Conservation (phyloP, 2,113 vertebrate species). For the Illadopsis cleaveri region DNA sequence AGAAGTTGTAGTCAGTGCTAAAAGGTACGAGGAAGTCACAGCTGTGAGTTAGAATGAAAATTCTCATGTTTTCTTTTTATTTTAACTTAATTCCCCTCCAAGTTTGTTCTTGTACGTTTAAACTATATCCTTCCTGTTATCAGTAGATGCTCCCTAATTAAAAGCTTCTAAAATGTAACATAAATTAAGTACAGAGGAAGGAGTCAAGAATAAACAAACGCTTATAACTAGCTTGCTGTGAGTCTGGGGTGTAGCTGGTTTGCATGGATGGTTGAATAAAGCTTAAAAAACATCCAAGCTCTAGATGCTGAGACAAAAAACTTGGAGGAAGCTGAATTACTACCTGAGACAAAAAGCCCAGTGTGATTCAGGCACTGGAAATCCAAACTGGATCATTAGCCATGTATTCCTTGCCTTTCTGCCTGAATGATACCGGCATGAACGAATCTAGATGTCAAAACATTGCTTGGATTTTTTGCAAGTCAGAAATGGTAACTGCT, state of each 20-base stretch:
- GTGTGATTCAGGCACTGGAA: not conserved
- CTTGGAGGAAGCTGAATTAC: not conserved
- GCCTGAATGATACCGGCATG: not conserved
- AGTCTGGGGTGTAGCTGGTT: constrained; percentile 54
- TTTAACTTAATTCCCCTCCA: constrained; percentile 8
- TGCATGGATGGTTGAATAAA: constrained; percentile 67
- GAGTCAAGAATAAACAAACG: constrained; percentile 56
- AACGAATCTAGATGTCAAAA: not conserved
- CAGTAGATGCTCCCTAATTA: constrained; percentile 67
- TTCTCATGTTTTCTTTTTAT: not conserved
- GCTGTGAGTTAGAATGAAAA: not conserved
- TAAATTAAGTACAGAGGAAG: constrained; percentile 72
- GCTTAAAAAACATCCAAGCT: not conserved
- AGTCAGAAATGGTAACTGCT: not conserved
- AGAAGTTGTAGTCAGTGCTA: not conserved
- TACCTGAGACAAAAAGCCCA: not conserved
- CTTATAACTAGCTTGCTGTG: constrained; percentile 57
- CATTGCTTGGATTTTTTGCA: not conserved
- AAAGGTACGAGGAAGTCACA: constrained; percentile 23
- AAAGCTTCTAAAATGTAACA: constrained; percentile 70
- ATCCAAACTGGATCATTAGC: not conserved
- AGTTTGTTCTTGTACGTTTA: constrained; percentile 25
- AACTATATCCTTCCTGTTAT: constrained; percentile 50
- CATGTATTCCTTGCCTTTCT: not conserved
- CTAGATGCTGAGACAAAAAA: constrained; percentile 44